These are phyloP conservation scores for Cerceris rybyensis DNA, from an alignment of 2,888 invertebrate species.

Conservation along the genomic window DNA sequence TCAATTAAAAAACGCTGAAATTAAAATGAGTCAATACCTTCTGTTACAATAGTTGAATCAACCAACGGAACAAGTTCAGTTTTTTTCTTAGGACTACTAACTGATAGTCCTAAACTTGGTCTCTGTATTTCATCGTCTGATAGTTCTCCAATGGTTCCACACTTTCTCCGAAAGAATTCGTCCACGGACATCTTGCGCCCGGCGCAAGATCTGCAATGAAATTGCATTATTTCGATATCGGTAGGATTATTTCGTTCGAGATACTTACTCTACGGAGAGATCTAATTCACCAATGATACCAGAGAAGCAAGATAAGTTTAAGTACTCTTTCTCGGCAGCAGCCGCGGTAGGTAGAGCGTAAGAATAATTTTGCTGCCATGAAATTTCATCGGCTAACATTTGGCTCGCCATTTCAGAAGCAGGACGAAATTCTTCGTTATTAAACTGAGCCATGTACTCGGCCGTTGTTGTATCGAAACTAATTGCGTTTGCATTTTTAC, in stretches of 20 bases:
- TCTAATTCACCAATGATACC: constrained; percentile 77
- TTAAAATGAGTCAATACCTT: constrained; percentile 62
- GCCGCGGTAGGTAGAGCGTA: constrained; percentile 62
- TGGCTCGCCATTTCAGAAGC: constrained; percentile 80
- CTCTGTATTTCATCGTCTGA: constrained; percentile 60
- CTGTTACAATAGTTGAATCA: constrained; percentile 69
- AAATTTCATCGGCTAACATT: constrained; percentile 80
- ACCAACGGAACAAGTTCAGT: constrained; percentile 66
- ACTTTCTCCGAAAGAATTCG: constrained; percentile 82
- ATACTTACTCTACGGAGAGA: constrained; percentile 72
- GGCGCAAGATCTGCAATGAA: constrained; percentile 67
- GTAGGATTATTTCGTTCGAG: constrained; percentile 3
- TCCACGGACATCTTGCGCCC: constrained; percentile 80
- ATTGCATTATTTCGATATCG: not conserved
- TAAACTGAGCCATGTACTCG: constrained; percentile 74
- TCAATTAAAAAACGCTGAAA: not conserved
- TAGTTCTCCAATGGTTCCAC: constrained; percentile 78
- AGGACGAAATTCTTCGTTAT: constrained; percentile 76
- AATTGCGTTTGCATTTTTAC: constrained; percentile 61
- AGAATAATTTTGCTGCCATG: constrained; percentile 77
- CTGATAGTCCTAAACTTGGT: constrained; percentile 72
- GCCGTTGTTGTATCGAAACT: constrained; percentile 72
- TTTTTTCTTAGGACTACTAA: constrained; percentile 70
- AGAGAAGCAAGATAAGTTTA: constrained; percentile 77
- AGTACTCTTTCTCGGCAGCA: constrained; percentile 66